Evolutionary conservation across 2,888 invertebrate genomes (phyloP).

Genomic region (Morpho achilles): DNA sequence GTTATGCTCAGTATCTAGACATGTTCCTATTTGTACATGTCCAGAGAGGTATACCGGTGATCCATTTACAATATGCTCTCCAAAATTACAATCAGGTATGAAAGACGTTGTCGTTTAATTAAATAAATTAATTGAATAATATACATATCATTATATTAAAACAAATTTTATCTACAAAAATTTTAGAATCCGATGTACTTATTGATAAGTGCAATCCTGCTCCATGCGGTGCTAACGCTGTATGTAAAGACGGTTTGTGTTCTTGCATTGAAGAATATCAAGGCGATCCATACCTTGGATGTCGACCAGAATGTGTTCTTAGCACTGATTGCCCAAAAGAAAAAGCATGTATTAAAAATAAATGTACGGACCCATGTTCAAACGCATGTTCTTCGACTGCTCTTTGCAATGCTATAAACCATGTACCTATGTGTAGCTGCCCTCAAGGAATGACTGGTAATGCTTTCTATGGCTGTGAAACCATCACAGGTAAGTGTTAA

Average conservation of each 20-base stretch:
- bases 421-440: conserved; percentile 85
- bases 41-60: conserved; percentile 85
- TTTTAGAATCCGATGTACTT: conserved; percentile 35
- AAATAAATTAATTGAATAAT: conserved; percentile 29
- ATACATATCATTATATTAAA: not conserved
- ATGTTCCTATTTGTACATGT: conserved; percentile 87
- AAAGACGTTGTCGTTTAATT: conserved; percentile 76
- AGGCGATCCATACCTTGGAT: conserved; percentile 84
- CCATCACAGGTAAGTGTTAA: conserved; percentile 59
- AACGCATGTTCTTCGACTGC: conserved; percentile 85
- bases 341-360: conserved; percentile 82
- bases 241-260: conserved; percentile 79
- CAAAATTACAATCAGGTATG: conserved; percentile 66
- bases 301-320: conserved; percentile 84
- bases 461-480: conserved; percentile 82
- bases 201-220: conserved; percentile 81
- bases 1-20: conserved; percentile 82
- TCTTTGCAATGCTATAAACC: conserved; percentile 85
- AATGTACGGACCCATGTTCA: conserved; percentile 84
- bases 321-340: conserved; percentile 82
- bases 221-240: conserved; percentile 82
- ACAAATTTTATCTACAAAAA: not conserved
- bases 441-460: conserved; percentile 84
- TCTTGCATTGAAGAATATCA: conserved; percentile 80
- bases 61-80: conserved; percentile 83